A percentile compares a stretch with the other conserved stretches of the same genome.
phyloP scores from a whole-genome alignment of 2,113 vertebrate species.

The Antechinus flavipes region DNA sequence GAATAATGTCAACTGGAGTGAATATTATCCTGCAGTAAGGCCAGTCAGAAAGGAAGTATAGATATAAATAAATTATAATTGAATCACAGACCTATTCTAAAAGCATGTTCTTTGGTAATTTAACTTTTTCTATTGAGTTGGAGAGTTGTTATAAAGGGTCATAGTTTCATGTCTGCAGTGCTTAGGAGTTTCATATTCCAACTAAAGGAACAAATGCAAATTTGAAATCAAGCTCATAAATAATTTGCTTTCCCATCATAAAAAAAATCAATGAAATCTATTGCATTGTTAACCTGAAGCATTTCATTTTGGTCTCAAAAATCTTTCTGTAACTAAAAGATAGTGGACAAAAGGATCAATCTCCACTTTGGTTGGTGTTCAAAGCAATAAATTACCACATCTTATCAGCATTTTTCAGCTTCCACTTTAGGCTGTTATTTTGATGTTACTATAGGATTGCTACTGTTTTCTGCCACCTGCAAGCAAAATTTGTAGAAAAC shows the following conservation, averaged over 20 bases:
- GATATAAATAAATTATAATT: constrained; percentile 61
- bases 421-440: not conserved
- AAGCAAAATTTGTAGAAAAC: not conserved
- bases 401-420: constrained; percentile 39
- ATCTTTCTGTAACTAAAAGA: not conserved
- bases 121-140: not conserved
- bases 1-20: constrained; percentile 62
- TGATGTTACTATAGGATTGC: not conserved
- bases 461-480: constrained; percentile 12
- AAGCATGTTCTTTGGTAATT: not conserved
- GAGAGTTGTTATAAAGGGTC: not conserved
- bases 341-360: not conserved
- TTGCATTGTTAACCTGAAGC: not conserved
- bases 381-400: not conserved
- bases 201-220: constrained; percentile 39
- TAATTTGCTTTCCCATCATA: not conserved
- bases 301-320: constrained; percentile 55
- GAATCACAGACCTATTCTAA: constrained; percentile 38
- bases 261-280: constrained; percentile 43
- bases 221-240: constrained; percentile 46
- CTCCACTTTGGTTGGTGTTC: constrained; percentile 16
- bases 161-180: constrained; percentile 26
- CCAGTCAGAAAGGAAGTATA: constrained; percentile 54
- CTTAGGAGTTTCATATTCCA: constrained; percentile 23
- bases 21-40: constrained; percentile 66